Conservation (phyloP, 2,113 vertebrate species). For the Prunella himalayana region DNA sequence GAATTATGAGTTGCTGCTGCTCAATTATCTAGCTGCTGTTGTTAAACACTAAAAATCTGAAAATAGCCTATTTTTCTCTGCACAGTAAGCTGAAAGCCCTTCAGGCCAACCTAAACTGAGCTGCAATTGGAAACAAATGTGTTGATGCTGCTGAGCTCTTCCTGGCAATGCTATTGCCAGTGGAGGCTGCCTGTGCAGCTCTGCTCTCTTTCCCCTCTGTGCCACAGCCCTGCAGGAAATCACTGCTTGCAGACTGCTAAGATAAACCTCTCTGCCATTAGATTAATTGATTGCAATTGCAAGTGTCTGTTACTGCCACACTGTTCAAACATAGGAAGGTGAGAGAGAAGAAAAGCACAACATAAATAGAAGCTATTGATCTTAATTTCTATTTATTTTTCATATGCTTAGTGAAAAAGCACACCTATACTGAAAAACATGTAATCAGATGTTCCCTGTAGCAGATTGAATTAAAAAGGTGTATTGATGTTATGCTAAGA, state of each 20-base stretch:
- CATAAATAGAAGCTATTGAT: neutral
- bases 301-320: neutral
- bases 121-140: neutral
- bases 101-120: neutral
- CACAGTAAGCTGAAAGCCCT: neutral
- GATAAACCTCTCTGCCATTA: neutral
- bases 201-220: neutral
- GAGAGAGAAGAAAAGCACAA: neutral
- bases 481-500: neutral
- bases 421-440: neutral
- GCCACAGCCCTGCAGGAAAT: neutral
- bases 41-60: constrained; percentile 23
- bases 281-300: neutral
- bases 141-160: neutral
- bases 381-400: neutral
- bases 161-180: neutral
- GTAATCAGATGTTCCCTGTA: neutral
- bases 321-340: neutral
- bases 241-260: neutral
- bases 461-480: neutral
- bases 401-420: neutral
- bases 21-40: constrained; percentile 18
- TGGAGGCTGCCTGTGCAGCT: neutral
- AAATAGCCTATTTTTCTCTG: neutral
- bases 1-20: neutral